Percentiles rank a stretch among this genome's conserved stretches.
Evolutionary conservation across 2,888 invertebrate species (phyloP).

Genomic region (Mechanitis mazaeus): DNA sequence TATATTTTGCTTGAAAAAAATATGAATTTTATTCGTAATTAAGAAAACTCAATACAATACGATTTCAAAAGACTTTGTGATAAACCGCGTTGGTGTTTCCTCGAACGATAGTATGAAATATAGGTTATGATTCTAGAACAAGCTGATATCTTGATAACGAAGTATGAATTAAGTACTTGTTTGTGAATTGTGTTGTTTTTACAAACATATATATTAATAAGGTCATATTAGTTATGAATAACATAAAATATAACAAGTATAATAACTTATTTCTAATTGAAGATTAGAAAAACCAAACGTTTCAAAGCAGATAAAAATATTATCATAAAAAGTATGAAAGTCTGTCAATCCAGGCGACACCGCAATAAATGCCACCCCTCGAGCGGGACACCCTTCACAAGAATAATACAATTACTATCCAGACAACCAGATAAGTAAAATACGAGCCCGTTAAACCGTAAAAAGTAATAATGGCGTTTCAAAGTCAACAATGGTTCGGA

Average conservation of each 20-base stretch:
- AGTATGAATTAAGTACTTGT: not conserved
- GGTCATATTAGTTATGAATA: too few relatives aligned
- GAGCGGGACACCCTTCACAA: slow-evolving; percentile 32
- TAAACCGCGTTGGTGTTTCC: not conserved
- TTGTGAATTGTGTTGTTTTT: too few relatives aligned
- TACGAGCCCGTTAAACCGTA: slow-evolving; percentile 76
- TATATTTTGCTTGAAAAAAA: too few relatives aligned
- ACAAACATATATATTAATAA: too few relatives aligned
- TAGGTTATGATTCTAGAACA: slow-evolving; percentile 15
- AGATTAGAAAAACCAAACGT: not conserved
- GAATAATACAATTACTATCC: slow-evolving; percentile 67
- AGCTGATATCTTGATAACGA: slow-evolving; percentile 12
- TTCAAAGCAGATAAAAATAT: not conserved
- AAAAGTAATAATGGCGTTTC: slow-evolving; percentile 71
- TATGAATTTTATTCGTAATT: not conserved
- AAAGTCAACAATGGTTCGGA: slow-evolving; percentile 69
- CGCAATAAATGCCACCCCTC: slow-evolving; percentile 38
- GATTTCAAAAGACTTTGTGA: not conserved
- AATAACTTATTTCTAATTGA: not conserved
- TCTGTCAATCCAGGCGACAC: slow-evolving; percentile 27
- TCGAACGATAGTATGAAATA: slow-evolving; percentile 4
- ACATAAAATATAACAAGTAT: not conserved
- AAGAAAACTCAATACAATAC: not conserved
- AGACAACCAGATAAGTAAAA: slow-evolving; percentile 72
- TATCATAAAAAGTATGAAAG: slow-evolving; percentile 18